These are phyloP conservation scores for Cheilosia grossa DNA, from an alignment of 2,888 invertebrate species.

Conservation along the genomic window DNA sequence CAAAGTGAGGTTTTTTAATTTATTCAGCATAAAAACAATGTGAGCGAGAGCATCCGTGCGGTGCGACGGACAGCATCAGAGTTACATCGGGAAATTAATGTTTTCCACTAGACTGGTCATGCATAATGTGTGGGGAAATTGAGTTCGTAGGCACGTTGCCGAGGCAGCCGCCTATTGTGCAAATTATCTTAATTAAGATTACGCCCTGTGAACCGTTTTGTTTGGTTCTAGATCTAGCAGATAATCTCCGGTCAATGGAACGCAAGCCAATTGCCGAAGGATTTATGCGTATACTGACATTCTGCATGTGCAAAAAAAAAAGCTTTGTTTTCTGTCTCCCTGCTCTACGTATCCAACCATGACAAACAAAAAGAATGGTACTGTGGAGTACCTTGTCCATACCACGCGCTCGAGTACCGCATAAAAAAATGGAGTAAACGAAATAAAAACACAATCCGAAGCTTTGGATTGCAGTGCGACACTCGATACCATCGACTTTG, in stretches of 20 bases:
- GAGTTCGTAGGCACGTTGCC: slow-evolving; percentile 60
- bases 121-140: slow-evolving; percentile 70
- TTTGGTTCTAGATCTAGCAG: slow-evolving; percentile 55
- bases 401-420: slow-evolving; percentile 21
- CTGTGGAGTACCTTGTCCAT: background rate
- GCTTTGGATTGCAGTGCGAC: slow-evolving; percentile 36
- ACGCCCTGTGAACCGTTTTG: slow-evolving; percentile 43
- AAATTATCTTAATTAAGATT: slow-evolving; percentile 73
- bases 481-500: slow-evolving; percentile 44
- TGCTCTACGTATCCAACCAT: slow-evolving; percentile 25
- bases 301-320: slow-evolving; percentile 15
- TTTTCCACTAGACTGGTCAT: slow-evolving; percentile 70
- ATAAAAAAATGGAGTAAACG: slow-evolving; percentile 3
- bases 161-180: slow-evolving; percentile 50
- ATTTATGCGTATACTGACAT: slow-evolving; percentile 32
- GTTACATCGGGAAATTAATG: slow-evolving; percentile 63
- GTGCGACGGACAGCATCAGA: background rate
- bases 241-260: slow-evolving; percentile 66
- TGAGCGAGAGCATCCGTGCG: background rate
- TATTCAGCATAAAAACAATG: slow-evolving; percentile 45
- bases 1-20: slow-evolving; percentile 54
- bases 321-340: background rate
- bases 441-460: slow-evolving; percentile 4
- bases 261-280: slow-evolving; percentile 61
- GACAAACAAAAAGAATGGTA: slow-evolving; percentile 24